Evolutionary conservation across 2,888 invertebrate genomes (phyloP).

Genomic region (Diplolepis rosae): DNA sequence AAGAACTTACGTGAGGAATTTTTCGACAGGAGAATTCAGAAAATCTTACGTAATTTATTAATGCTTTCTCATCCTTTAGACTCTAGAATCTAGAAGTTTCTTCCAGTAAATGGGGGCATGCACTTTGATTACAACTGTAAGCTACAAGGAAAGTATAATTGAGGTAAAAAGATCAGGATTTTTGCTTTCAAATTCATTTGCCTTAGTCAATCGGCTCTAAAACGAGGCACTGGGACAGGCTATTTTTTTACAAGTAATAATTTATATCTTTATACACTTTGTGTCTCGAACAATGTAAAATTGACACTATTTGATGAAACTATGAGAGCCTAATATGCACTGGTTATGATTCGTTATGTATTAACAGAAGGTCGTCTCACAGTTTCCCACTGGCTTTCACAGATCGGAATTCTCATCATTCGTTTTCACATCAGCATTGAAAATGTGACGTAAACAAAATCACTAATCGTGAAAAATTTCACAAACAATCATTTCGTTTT

Average conservation of each 20-base stretch:
- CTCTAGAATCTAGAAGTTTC: background rate
- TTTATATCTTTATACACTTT: conserved; percentile 30
- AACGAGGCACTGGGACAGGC: conserved; percentile 27
- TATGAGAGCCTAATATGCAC: background rate
- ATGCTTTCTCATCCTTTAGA: too few relatives aligned
- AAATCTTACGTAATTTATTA: too few relatives aligned
- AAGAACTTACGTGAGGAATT: too few relatives aligned
- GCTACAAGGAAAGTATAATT: conserved; percentile 25
- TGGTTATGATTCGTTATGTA: background rate
- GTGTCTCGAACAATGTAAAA: conserved; percentile 2
- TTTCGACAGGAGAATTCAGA: too few relatives aligned
- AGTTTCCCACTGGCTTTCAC: background rate
- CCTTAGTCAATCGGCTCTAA: conserved; percentile 29
- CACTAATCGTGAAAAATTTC: background rate
- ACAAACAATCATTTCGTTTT: too few relatives aligned
- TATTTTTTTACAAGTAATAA: conserved; percentile 32
- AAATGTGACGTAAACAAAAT: background rate
- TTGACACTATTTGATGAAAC: conserved; percentile 13
- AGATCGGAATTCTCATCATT: background rate
- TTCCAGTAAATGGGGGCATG: conserved; percentile 24
- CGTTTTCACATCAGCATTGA: background rate
- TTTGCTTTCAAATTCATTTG: conserved; percentile 19
- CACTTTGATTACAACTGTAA: background rate
- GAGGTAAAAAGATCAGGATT: conserved; percentile 9
- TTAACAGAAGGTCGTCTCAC: background rate